Evolutionary conservation across 2,113 vertebrate species (phyloP).

Genomic region (Microcebus jonahi): DNA sequence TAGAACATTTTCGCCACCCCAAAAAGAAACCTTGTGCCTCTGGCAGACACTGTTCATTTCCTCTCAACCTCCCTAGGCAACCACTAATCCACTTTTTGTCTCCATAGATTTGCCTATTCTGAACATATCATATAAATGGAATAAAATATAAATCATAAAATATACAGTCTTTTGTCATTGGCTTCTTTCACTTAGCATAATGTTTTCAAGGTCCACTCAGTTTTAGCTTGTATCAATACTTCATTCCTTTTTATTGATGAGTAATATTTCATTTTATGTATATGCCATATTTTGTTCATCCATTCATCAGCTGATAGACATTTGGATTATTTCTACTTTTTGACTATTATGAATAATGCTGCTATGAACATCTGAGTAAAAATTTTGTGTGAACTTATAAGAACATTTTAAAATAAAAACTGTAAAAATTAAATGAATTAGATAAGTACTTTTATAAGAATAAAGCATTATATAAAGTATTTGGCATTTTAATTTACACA

Average conservation of each 20-base stretch:
- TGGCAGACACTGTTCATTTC: not conserved
- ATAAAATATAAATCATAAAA: not conserved
- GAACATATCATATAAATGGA: not conserved
- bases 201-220: not conserved
- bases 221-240: not conserved
- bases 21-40: not conserved
- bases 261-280: not conserved
- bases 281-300: not conserved
- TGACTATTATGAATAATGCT: not conserved
- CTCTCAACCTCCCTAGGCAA: not conserved
- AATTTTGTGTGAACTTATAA: not conserved
- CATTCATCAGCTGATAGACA: not conserved
- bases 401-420: conserved; percentile 15
- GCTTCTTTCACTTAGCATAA: not conserved
- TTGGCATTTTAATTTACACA: not conserved
- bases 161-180: not conserved
- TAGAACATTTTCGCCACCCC: not conserved
- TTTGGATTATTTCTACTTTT: not conserved
- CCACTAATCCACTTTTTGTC: not conserved
- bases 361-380: not conserved
- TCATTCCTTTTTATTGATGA: not conserved
- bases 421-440: not conserved
- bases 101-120: not conserved
- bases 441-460: not conserved
- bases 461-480: conserved; percentile 14